phyloP scores from a whole-genome alignment of 1,140 invertebrate genomes.

The Solenopsis fugax region DNA sequence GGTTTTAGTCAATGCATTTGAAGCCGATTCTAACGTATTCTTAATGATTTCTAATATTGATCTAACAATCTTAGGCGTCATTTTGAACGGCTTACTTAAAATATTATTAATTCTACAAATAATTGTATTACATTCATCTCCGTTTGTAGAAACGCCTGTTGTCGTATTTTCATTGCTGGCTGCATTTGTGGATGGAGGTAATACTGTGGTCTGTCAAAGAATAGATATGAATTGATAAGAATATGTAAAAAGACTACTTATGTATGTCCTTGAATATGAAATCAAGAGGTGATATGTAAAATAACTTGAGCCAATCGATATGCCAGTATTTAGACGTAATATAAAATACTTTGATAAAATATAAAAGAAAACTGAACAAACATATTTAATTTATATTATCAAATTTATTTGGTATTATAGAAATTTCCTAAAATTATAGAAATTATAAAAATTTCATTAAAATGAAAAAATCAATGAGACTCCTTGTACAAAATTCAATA shows the following conservation, averaged over 20 bases:
- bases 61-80: not conserved
- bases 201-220: not conserved
- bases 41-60: not conserved
- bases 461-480: too few relatives aligned
- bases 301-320: not conserved
- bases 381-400: not conserved
- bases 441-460: too few relatives aligned
- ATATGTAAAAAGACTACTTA: not conserved
- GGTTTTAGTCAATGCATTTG: not conserved
- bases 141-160: not conserved
- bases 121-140: not conserved
- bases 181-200: not conserved
- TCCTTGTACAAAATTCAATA: too few relatives aligned
- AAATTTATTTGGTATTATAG: not conserved
- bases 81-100: not conserved
- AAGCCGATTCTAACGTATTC: not conserved
- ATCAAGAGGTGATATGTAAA: conserved; percentile 4
- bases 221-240: not conserved
- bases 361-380: conserved; percentile 2
- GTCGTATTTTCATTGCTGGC: not conserved
- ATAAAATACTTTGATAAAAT: not conserved
- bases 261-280: not conserved
- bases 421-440: not conserved
- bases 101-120: too few relatives aligned
- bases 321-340: not conserved